Base-by-base conservation (phyloP, 1,140 invertebrate genomes). In the Drosophila serrata region DNA sequence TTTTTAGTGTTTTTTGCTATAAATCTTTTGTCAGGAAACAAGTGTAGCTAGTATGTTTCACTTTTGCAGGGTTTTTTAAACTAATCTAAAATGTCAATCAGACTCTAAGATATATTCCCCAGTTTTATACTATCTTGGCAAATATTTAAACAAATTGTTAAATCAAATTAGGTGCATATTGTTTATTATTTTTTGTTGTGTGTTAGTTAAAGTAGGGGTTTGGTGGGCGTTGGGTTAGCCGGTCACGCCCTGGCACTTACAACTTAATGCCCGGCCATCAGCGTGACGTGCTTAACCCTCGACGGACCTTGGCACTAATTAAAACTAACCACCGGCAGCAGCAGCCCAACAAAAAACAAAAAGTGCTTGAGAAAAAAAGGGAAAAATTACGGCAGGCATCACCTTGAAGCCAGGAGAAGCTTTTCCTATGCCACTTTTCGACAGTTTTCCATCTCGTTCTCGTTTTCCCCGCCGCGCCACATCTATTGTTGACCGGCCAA, bases 271-370 rank as follows among this genome's bases (percentile, higher is more conserved):
- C 67, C 51, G 29, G 35, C 59, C 84, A 88, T 79, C 84, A 88
- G 67, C 60, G 75, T 80, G 84, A 88, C 75, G 75, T 70, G 82
- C 81, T 81, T 79, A 77, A 68, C 62, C 53, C 58, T 64, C 75
- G 43, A 51, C 40, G 56, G 73, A 73, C 84, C 85, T 84, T 87
- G 84, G 81, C 84, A 87, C 84, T 87, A 87, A 87, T 87, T 88
- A 88, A 62, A 65, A 73, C 74, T 65, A 87, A 72, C 58, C 73
- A 62, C 69, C 62, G 61, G 51, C 33, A 72, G 43, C 35, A 76
- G 58, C 43, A 76, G 65, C 40, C 60, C 60, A 49, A 49, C 35
- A 58, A 31, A 24, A 24, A 40, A 58, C 31, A 40, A 57, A 58
- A 70, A 46, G 43, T 29, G 55, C 42, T 43, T 40, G 68, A 58